Evolutionary conservation across 2,113 vertebrate genomes (phyloP).

Genomic region (Phoxinus phoxinus): DNA sequence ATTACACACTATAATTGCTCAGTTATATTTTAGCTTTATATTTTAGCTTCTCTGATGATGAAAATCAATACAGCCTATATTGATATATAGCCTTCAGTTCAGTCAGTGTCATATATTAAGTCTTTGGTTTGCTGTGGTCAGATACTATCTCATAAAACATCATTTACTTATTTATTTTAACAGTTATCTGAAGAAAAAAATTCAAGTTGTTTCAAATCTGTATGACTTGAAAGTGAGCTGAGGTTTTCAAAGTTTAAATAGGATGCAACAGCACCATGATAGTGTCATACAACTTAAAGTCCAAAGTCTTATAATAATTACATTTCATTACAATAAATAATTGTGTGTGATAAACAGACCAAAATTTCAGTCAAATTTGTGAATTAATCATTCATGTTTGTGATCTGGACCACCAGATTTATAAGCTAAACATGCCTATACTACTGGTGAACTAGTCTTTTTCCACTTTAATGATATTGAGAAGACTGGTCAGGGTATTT

Average conservation of each 20-base stretch:
- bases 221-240: not conserved
- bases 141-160: not conserved
- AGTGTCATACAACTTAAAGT: not conserved
- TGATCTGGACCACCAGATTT: not conserved
- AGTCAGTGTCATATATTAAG: not conserved
- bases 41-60: not conserved
- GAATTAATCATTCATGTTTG: not conserved
- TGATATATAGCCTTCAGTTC: not conserved
- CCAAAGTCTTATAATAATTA: not conserved
- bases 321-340: not conserved
- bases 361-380: not conserved
- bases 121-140: not conserved
- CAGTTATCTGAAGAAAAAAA: too few species aligned
- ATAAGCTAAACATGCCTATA: not conserved
- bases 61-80: not conserved
- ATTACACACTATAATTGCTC: not conserved
- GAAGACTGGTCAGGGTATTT: not conserved
- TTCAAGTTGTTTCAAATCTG: too few species aligned
- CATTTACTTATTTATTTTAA: too few species aligned
- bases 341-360: not conserved
- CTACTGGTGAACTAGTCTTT: too few species aligned
- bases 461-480: not conserved
- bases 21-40: conserved; percentile 2
- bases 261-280: not conserved
- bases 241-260: not conserved